Evolutionary conservation across 2,888 invertebrate genomes (phyloP), one percentile per base, ranked within the genome.

Genomic region (Nyleta sp.): DNA sequence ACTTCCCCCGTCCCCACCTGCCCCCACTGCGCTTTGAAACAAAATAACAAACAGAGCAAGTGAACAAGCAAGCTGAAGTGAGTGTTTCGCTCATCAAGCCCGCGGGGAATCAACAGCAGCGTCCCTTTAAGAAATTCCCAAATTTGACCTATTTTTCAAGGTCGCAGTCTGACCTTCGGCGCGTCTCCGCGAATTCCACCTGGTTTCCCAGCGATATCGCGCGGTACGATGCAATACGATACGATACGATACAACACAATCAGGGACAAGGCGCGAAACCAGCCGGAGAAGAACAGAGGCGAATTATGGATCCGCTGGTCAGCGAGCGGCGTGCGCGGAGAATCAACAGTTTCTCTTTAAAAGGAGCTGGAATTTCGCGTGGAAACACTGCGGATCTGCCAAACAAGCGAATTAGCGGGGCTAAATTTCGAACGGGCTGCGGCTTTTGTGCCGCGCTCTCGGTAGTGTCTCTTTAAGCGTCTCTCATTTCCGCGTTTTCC

Each of bases 91-190:
- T 72, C 71, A 72, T 72, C 60, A 72, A 72, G 18, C 13, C 22
- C 42, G 60, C 20, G 11, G 24, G 48, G 64, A 46, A 74, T 74
- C 74, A 74, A 67, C 64, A 50, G 75, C 42, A 48, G 75, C 42
- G 55, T 70, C 75, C 44, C 70, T 76, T 70, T 57, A 68, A 76
- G 64, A 57, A 64, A 57, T 57, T 55, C 57, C 70, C 75, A 70
- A 76, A 70, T 76, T 76, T 70, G 75, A 76, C 75, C 75, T 76
- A 76, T 76, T 75, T 75, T 75, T 68, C 62, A 75, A 75, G 68
- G 75, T 60, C 33, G 53, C 48, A 28, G 31, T 46, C 31, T 74
- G 67, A 74, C 60, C 74, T 74, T 74, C 52, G 11, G 11, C 35
- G 48, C 60, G 67, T 13, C 35, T 52, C 24, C 7, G 11, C 42